Percentiles rank a stretch among this genome's conserved stretches.
Evolutionary conservation across 2,113 vertebrate species (phyloP).

Genomic region (Coreoperca whiteheadi): DNA sequence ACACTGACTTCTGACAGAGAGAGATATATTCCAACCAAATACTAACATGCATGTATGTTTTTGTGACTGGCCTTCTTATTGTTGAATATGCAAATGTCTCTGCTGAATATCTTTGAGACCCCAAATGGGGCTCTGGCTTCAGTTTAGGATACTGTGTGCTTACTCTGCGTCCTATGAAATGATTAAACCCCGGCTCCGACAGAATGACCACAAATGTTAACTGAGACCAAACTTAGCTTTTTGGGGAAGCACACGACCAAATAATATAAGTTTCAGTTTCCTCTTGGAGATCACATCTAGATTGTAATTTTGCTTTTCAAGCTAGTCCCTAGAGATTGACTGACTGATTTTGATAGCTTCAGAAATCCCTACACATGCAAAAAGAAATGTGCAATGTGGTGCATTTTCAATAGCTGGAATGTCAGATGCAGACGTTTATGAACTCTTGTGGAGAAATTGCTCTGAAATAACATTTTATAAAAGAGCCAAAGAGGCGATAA

Average conservation of each 20-base stretch:
- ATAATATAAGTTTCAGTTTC: constrained; percentile 24
- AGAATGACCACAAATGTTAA: constrained; percentile 1
- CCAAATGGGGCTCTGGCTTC: constrained; percentile 6
- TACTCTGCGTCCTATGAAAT: constrained; percentile 1
- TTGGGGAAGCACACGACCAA: neutral
- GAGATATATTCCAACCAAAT: constrained; percentile 48
- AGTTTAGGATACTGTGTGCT: constrained; percentile 2
- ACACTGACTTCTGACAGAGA: constrained; percentile 35
- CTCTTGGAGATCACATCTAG: constrained; percentile 35
- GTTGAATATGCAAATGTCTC: constrained; percentile 30
- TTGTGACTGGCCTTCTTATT: constrained; percentile 6
- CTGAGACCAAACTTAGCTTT: neutral
- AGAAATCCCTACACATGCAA: constrained; percentile 16
- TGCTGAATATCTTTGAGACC: constrained; percentile 26
- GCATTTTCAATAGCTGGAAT: constrained; percentile 14
- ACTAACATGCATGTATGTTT: constrained; percentile 1
- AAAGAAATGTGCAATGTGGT: constrained; percentile 8
- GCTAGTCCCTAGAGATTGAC: neutral
- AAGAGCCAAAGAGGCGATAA: constrained; percentile 36
- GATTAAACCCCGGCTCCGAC: constrained; percentile 7
- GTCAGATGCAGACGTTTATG: constrained; percentile 23
- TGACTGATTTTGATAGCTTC: neutral
- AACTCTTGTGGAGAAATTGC: constrained; percentile 30
- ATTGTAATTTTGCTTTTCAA: constrained; percentile 23
- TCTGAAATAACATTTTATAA: constrained; percentile 47